Evolutionary conservation across 2,888 invertebrate genomes (phyloP), one percentile per base, ranked within the genome.

Genomic region (Iselma pallidipennis): DNA sequence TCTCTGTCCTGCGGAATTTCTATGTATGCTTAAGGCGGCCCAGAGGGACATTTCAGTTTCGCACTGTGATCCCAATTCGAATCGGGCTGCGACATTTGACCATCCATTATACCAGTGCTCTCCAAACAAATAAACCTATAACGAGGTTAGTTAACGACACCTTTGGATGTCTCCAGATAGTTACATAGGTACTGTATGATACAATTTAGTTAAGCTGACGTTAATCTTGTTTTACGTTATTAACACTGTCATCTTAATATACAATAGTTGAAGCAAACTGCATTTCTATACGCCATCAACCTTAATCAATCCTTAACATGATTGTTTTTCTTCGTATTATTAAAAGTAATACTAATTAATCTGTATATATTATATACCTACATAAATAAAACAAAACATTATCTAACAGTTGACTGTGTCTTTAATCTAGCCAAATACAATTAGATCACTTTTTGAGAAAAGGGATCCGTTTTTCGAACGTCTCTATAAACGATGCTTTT

Each of bases 31-130:
- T 71, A 74, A 73, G 75, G 75, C 73, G 70, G 73, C 73, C 77
- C 77, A 71, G 63, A 65, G 77, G 78, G 77, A 77, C 76, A 73
- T 77, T 77, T 77, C 77, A 77, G 78, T 78, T 73, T 78, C 78
- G 76, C 75, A 74, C 71, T 74, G 74, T 76, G 77, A 76, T 76
- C 76, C 74, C 75, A 73, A 74, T 76, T 75, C 76, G 75, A 76
- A 74, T 69, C 68, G 72, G 73, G 69, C 67, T 74, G 73, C 76
- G 77, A 78, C 78, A 76, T 77, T 72, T 78, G 76, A 77, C 77
- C 77, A 77, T 78, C 76, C 71, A 77, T 78, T 78, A 77, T 71
- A 74, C 73, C 69, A 74, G 71, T 69, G 74, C 69, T 68, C 68
- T 69, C 66, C 71, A 73, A 77, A 75, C 75, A 74, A 74, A 71